Base-by-base conservation (phyloP, 2,113 vertebrate genomes). In the Falco punctatus region DNA sequence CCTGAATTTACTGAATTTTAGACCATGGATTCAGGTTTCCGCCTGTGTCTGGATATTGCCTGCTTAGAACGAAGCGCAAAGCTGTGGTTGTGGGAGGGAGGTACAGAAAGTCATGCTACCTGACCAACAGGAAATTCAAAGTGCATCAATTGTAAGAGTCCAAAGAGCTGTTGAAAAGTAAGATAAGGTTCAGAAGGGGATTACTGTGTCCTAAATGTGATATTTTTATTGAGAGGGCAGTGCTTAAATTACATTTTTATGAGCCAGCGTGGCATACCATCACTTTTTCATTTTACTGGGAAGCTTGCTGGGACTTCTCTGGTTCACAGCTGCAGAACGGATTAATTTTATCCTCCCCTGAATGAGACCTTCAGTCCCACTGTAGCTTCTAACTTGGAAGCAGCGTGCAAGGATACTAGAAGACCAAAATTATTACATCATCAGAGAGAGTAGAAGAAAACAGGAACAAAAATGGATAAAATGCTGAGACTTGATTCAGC, bases 91-190 rank as follows among this genome's bases (percentile, higher is more conserved):
- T 81, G 67, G 91, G 96, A 91, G 94, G 96, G 94, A 98, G 96
- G 92, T 73, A 71, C 80, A 96, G 81, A 94, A 97, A 97, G 95
- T 89, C 92, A 70, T 71, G 92, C 97, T 98, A 97, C 96, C 96
- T 97, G 98, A 96, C 91, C 88, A 94, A 95, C 97, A 97, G 98
- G 97, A 98, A 98, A 97, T 97, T 96, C 95, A 93, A 98, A 97
- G 93, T 91, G 83, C 70, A 95, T 96, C 95, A 84, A 80, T 89
- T 96, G 86, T 96, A 95, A 96, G 95, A 94, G 96, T 88, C 95
- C 95, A 91, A 97, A 95, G 95, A 98, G 96, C 93, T 97, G 97
- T 94, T 97, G 97, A 98, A 97, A 98, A 97, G 94, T 94, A 95
- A 97, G 97, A 97, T 97, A 96, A 97, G 96, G 93, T 94, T 97